Conservation (phyloP, 2,797 vertebrate species). For the Xiphophorus birchmanni region DNA sequence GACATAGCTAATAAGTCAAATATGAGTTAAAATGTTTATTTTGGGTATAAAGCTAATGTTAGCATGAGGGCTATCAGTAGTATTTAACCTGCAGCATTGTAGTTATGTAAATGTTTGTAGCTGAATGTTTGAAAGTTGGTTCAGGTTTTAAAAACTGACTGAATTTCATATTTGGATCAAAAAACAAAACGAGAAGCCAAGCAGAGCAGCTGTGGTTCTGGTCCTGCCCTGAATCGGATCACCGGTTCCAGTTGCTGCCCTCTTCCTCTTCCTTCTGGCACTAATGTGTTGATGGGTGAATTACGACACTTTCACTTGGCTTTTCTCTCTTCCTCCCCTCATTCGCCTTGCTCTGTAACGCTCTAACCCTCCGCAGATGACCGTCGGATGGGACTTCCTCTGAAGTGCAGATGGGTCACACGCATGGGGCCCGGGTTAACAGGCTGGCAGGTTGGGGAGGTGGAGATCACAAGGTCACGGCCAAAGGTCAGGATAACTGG, state of each 20-base stretch:
- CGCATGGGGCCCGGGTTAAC: conserved; percentile 77
- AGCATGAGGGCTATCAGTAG: too few relatives aligned
- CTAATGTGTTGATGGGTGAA: conserved; percentile 70
- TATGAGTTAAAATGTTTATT: too few relatives aligned
- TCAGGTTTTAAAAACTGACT: background rate
- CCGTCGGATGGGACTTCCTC: conserved; percentile 66
- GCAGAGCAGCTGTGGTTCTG: conserved; percentile 6
- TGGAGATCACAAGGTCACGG: conserved; percentile 49
- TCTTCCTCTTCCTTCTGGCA: conserved; percentile 57
- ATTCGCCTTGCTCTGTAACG: conserved; percentile 57
- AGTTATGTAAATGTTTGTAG: background rate
- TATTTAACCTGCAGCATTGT: background rate
- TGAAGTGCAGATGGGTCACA: conserved; percentile 77
- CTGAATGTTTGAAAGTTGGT: background rate
- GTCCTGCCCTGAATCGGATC: conserved; percentile 35
- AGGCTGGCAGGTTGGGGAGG: conserved; percentile 62
- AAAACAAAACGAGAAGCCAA: background rate
- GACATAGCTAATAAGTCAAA: too few relatives aligned
- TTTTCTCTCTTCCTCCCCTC: conserved; percentile 46
- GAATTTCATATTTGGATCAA: background rate
- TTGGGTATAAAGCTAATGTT: too few relatives aligned
- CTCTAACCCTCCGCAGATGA: conserved; percentile 77
- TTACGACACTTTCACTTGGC: conserved; percentile 57
- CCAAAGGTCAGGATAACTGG: conserved; percentile 72
- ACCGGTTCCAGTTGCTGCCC: conserved; percentile 20